Percentiles rank a stretch among this genome's conserved stretches.
Conservation (phyloP, 1,140 invertebrate species). For the Diorhabda sublineata region DNA sequence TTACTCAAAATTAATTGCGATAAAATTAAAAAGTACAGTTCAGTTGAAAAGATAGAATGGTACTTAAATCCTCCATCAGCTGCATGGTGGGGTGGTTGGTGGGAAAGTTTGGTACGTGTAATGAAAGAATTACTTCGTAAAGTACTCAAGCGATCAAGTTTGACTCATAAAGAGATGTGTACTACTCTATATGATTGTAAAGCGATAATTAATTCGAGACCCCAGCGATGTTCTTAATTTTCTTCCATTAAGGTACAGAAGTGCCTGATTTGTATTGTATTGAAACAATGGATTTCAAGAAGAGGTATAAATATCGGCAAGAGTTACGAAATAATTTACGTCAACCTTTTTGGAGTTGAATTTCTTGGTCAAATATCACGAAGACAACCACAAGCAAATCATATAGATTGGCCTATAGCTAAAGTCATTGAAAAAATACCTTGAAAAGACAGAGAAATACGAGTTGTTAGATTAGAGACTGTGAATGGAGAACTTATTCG, state of each 20-base stretch:
- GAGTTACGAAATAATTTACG: neutral
- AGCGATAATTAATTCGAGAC: constrained; percentile 40
- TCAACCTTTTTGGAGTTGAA: neutral
- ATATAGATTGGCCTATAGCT: constrained; percentile 21
- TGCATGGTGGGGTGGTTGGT: constrained; percentile 33
- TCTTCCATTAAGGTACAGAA: constrained; percentile 9
- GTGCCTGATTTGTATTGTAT: neutral
- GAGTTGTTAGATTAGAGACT: constrained; percentile 19
- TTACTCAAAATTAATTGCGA: neutral
- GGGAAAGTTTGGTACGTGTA: too few species aligned
- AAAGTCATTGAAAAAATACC: constrained; percentile 17
- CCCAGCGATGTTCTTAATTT: constrained; percentile 19
- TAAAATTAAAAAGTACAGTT: constrained; percentile 19
- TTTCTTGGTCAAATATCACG: neutral
- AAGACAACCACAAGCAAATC: neutral
- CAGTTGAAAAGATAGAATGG: constrained; percentile 37
- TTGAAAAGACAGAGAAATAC: constrained; percentile 19
- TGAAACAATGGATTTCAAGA: neutral
- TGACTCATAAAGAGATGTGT: too few species aligned
- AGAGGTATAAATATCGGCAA: neutral
- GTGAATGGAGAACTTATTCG: constrained; percentile 8
- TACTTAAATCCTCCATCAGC: constrained; percentile 43
- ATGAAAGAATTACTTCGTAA: too few species aligned
- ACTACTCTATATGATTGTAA: too few species aligned
- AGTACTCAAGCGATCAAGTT: too few species aligned